phyloP scores from a whole-genome alignment of 37 sponge, comb jelly and placozoan species.

The Aphrocallistes beatrix region DNA sequence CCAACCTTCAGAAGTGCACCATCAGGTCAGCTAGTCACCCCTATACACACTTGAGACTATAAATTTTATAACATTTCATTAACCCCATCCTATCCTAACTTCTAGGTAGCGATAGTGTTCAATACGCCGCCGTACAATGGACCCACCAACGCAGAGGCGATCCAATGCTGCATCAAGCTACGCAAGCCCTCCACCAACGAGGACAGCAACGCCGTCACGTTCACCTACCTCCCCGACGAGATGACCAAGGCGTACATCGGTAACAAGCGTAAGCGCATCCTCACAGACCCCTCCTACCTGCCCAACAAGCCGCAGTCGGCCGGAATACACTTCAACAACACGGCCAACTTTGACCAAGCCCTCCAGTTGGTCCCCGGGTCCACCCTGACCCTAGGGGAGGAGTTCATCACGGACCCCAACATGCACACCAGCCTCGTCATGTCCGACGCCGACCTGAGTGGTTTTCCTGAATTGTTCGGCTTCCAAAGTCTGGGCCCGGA shows the following conservation, averaged over 20 bases:
- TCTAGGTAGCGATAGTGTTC: background rate
- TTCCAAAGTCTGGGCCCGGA: background rate
- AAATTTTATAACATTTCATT: background rate
- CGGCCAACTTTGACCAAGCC: background rate
- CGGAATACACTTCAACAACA: background rate
- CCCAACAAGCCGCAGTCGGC: background rate
- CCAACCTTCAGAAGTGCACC: constrained; percentile 16
- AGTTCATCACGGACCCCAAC: background rate
- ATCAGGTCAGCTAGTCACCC: background rate
- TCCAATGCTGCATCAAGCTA: background rate
- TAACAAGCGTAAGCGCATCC: background rate
- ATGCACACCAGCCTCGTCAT: background rate
- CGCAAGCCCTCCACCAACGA: background rate
- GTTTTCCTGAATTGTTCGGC: background rate
- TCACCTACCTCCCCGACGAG: background rate
- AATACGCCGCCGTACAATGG: background rate
- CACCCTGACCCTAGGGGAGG: background rate
- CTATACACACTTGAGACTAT: background rate
- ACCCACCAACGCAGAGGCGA: background rate
- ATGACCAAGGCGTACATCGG: background rate
- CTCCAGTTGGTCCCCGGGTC: background rate
- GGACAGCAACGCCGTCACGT: background rate
- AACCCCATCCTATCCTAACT: too few relatives aligned
- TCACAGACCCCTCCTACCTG: background rate
- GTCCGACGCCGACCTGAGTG: background rate